Base-by-base conservation (phyloP, 1,140 invertebrate species). In the Bombus pyrosoma region DNA sequence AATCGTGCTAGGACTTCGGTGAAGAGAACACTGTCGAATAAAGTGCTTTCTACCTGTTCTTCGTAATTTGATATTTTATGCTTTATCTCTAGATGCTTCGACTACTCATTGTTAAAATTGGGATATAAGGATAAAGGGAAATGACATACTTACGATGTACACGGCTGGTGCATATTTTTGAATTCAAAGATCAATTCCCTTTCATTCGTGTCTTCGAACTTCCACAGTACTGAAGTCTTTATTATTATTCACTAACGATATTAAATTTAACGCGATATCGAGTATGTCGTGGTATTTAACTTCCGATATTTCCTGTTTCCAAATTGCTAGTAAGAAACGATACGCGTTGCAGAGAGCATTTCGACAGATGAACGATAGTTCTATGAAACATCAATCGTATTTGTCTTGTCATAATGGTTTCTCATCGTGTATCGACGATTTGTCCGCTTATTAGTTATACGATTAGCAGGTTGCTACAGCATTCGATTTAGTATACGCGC, bases 401-500 rank as follows among this genome's bases (percentile, higher is more conserved):
- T 43, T 12, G 25, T 74, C 47, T 83, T 53, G 22, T 18, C n/a
- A 18, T 64, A n/a, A 62, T n/a, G 28, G 8, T 43, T 57, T 15
- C 6, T 18, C 41, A 18, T 39, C 15, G 41, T 57, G 41, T 64
- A 66, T 81, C n/a, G 12, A n/a, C 59, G 59, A 85, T 74, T 85
- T 68, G 39, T 75, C 69, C 43, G 72, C 59, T 81, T 81, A 81
- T 75, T 57, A 81, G 78, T 81, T 85, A 74, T 32, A 75, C 69
- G 78, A 81, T 85, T 85, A 81, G 71, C 43, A 81, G 78, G 69
- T 68, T 74, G 87, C 62, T 66, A 25, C 69, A 81, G 79, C 74
- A 89, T 87, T 87, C 86, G 89, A 90, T 90, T 90, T 85, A 90
- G 89, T 86, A 76, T 86, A 87, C 89, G 83, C 72, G 71, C 80